phyloP scores from a whole-genome alignment of 2,113 vertebrate genomes.

The Rhynchopsitta pachyrhyncha region DNA sequence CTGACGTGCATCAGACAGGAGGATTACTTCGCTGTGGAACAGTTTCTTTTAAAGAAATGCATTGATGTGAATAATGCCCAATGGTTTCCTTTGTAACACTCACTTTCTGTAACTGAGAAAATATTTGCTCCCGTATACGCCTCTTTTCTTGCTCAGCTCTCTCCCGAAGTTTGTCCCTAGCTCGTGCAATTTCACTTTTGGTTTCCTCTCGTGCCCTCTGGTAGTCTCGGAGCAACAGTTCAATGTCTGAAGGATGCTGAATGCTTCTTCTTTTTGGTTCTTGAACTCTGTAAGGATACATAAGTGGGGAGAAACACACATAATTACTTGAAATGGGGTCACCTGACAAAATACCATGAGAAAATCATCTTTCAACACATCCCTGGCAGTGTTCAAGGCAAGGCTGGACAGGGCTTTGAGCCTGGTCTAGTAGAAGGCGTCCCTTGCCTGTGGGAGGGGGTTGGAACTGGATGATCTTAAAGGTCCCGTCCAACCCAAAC shows the following conservation, averaged over 20 bases:
- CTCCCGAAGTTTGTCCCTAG: constrained; percentile 84
- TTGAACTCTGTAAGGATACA: constrained; percentile 69
- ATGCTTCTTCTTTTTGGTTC: constrained; percentile 62
- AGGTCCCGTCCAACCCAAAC: neutral
- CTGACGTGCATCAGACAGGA: neutral
- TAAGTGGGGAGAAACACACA: neutral
- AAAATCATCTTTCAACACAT: neutral
- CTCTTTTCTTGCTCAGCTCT: constrained; percentile 87
- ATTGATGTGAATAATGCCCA: neutral
- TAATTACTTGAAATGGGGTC: neutral
- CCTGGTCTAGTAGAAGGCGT: neutral
- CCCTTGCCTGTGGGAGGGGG: neutral
- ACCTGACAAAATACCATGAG: neutral
- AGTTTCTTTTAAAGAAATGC: neutral
- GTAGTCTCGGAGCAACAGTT: constrained; percentile 86
- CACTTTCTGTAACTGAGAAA: constrained; percentile 81
- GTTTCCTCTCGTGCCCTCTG: constrained; percentile 88
- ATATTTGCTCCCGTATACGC: constrained; percentile 83
- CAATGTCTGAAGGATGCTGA: constrained; percentile 84
- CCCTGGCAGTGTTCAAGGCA: neutral
- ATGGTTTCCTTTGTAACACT: neutral
- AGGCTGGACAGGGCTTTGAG: neutral
- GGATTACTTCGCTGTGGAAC: neutral
- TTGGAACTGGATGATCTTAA: neutral
- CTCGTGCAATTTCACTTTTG: constrained; percentile 88